Percentiles rank a stretch among this genome's conserved stretches.
Evolutionary conservation across 2,888 invertebrate genomes (phyloP).

Genomic region (Phyllotreta cruciferae): DNA sequence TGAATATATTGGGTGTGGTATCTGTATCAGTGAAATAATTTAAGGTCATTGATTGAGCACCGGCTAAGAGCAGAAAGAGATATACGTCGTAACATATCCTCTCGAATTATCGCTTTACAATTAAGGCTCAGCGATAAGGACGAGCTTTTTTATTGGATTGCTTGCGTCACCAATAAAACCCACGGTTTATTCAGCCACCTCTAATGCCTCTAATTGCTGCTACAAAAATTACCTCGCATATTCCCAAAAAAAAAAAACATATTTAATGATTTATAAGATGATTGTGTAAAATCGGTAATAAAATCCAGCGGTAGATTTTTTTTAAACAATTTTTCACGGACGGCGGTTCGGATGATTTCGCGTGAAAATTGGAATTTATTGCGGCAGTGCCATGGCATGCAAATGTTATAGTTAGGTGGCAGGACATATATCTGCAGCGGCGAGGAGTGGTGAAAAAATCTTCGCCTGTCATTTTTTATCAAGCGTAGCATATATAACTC

Average conservation of each 20-base stretch:
- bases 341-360: conserved; percentile 21
- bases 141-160: conserved; percentile 12
- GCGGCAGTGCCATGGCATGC: conserved; percentile 17
- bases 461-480: conserved; percentile 19
- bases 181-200: not conserved
- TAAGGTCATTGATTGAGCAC: conserved; percentile 37
- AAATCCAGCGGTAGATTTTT: too few relatives aligned
- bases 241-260: too few relatives aligned
- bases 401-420: conserved; percentile 31
- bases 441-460: conserved; percentile 28
- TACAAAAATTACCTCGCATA: too few relatives aligned
- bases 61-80: conserved; percentile 28
- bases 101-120: conserved; percentile 20
- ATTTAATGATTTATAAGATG: too few relatives aligned
- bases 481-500: conserved; percentile 23
- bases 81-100: conserved; percentile 21
- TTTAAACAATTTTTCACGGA: conserved; percentile 1
- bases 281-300: too few relatives aligned
- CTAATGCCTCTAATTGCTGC: not conserved
- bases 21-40: conserved; percentile 44
- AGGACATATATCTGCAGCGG: conserved; percentile 22
- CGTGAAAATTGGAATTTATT: conserved; percentile 28
- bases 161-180: conserved; percentile 1
- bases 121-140: conserved; percentile 16
- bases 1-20: conserved; percentile 53